A percentile compares a stretch with the other conserved stretches of the same genome.
phyloP scores from a whole-genome alignment of 2,113 vertebrate genomes.

The Uropsilus gracilis region DNA sequence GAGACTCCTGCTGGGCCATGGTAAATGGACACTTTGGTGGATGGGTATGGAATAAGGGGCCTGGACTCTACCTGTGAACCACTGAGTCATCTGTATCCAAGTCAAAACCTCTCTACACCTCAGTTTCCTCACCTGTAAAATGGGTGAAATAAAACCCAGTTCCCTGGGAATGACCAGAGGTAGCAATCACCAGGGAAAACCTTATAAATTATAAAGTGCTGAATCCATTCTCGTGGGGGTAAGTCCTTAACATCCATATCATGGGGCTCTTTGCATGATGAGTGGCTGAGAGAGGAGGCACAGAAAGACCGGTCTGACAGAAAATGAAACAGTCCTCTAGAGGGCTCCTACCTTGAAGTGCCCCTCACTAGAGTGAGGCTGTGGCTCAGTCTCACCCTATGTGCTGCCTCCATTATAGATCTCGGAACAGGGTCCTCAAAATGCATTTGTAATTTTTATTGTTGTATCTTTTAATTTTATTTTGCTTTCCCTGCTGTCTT shows the following conservation, averaged over 20 bases:
- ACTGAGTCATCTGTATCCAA: neutral
- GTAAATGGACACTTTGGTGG: neutral
- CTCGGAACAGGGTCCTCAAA: constrained; percentile 65
- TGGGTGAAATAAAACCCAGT: neutral
- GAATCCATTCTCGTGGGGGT: neutral
- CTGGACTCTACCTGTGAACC: neutral
- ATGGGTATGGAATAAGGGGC: neutral
- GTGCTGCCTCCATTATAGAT: constrained; percentile 69
- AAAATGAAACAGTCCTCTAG: neutral
- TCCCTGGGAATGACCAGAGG: neutral
- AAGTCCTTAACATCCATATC: neutral
- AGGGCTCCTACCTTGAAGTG: neutral
- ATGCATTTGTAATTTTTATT: constrained; percentile 92
- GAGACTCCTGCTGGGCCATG: neutral
- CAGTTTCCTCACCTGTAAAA: constrained; percentile 2
- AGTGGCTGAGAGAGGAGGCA: neutral
- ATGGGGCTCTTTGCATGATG: neutral
- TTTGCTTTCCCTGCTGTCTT: constrained; percentile 87
- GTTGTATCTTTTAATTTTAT: constrained; percentile 93
- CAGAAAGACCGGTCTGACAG: neutral
- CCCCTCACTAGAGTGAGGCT: neutral
- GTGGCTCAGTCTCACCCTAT: neutral
- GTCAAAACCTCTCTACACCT: neutral
- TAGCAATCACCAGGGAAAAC: neutral
- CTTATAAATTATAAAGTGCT: neutral